These are phyloP conservation scores for Holocentrus rufus DNA, from an alignment of 2,797 vertebrate genomes.

Conservation along the genomic window DNA sequence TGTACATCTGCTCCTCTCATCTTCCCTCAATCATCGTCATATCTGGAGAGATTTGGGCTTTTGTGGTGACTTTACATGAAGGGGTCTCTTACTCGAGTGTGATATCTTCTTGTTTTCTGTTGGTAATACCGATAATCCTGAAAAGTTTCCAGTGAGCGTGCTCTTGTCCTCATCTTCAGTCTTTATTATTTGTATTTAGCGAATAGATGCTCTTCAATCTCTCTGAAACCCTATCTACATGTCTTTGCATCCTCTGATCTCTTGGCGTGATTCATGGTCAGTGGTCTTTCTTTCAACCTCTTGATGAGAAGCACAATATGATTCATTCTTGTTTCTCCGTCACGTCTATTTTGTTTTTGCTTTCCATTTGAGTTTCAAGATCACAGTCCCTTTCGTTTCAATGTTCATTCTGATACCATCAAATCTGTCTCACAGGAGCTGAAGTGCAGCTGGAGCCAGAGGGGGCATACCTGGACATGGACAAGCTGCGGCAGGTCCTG, in stretches of 20 bases:
- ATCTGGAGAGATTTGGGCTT: constrained; percentile 47
- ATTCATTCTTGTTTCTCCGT: constrained; percentile 22
- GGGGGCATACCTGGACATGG: constrained; percentile 70
- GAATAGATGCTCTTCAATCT: background rate
- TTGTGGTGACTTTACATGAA: constrained; percentile 41
- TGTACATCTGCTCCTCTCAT: constrained; percentile 61
- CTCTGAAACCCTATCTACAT: constrained; percentile 13
- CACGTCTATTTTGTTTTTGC: background rate
- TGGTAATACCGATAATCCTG: constrained; percentile 24
- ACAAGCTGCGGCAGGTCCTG: constrained; percentile 79
- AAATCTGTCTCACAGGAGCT: constrained; percentile 47
- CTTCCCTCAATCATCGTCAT: constrained; percentile 52
- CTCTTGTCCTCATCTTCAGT: constrained; percentile 17
- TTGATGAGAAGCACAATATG: background rate
- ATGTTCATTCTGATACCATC: background rate
- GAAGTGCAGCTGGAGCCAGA: constrained; percentile 25
- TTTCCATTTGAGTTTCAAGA: background rate
- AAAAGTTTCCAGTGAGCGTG: constrained; percentile 11
- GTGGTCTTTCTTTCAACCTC: background rate
- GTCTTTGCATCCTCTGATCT: constrained; percentile 36
- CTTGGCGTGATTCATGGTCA: constrained; percentile 42
- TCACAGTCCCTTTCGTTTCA: background rate
- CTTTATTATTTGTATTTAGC: constrained; percentile 4
- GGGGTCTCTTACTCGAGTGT: constrained; percentile 32
- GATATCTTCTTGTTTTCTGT: constrained; percentile 33